These are phyloP conservation scores for Nesidiocoris tenuis DNA, from an alignment of 2,888 invertebrate genomes.

Conservation along the genomic window DNA sequence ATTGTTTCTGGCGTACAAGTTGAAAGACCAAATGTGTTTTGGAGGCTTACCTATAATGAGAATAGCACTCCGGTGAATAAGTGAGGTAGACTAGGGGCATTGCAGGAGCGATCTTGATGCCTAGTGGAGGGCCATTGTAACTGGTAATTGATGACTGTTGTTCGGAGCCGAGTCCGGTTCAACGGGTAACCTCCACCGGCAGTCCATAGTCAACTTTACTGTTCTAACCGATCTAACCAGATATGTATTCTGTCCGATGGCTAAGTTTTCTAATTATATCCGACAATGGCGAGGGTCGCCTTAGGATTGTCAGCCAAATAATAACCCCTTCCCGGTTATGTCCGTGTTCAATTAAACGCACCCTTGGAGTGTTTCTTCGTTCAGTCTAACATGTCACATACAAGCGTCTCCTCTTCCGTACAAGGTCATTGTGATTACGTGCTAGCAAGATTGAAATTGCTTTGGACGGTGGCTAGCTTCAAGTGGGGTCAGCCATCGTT, in stretches of 20 bases:
- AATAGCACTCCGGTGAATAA: too few species aligned
- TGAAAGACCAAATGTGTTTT: too few species aligned
- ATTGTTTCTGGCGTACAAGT: too few species aligned
- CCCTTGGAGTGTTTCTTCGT: not conserved
- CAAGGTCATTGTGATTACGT: too few species aligned
- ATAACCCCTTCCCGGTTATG: constrained; percentile 11
- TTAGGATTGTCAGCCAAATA: constrained; percentile 34
- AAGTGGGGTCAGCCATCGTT: too few species aligned
- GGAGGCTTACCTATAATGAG: too few species aligned
- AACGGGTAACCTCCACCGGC: constrained; percentile 2
- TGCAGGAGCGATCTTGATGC: too few species aligned
- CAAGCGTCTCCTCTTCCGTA: constrained; percentile 3
- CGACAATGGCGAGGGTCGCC: constrained; percentile 26
- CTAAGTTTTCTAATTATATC: constrained; percentile 38
- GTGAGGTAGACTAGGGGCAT: too few species aligned
- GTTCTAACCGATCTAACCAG: constrained; percentile 25
- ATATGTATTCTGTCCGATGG: constrained; percentile 30
- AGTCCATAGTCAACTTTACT: constrained; percentile 28
- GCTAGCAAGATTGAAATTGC: too few species aligned
- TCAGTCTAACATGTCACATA: constrained; percentile 4
- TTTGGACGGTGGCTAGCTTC: too few species aligned
- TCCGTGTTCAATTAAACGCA: constrained; percentile 13
- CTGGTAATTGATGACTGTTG: constrained; percentile 37
- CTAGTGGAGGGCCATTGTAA: constrained; percentile 25
- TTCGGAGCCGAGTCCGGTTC: constrained; percentile 27